A percentile compares a stretch with the other conserved stretches of the same genome.
These are phyloP conservation scores for Drosophila peninsularis DNA, from an alignment of 2,888 invertebrate genomes.

Conservation along the genomic window DNA sequence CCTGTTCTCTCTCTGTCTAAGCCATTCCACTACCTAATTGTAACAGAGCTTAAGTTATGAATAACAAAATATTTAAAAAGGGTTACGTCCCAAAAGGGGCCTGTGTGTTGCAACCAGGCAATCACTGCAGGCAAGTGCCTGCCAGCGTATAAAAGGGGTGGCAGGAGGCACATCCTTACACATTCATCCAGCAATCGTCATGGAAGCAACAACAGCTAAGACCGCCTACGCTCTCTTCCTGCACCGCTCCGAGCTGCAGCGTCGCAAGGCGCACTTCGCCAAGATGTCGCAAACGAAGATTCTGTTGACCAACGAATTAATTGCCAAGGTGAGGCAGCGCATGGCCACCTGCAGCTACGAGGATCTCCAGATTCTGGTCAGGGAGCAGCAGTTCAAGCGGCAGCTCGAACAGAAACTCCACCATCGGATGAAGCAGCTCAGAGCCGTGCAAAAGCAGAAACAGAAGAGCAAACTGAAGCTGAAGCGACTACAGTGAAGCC, in stretches of 20 bases:
- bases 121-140: conserved; percentile 16
- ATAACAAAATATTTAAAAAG: no score
- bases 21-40: no score
- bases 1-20: no score
- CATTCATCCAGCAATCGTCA: conserved; percentile 54
- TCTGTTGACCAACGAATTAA: conserved; percentile 51
- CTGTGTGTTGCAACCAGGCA: background rate
- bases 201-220: conserved; percentile 46
- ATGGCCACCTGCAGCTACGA: conserved; percentile 54
- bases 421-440: conserved; percentile 57
- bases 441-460: conserved; percentile 35
- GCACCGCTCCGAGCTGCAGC: conserved; percentile 63
- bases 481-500: conserved; percentile 30
- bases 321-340: conserved; percentile 46
- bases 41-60: no score
- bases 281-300: conserved; percentile 60
- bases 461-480: conserved; percentile 14
- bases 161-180: conserved; percentile 22
- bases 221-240: conserved; percentile 65
- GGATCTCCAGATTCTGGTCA: conserved; percentile 56
- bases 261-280: conserved; percentile 40
- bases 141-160: conserved; percentile 41
- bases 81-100: background rate
- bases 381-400: conserved; percentile 60
- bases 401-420: conserved; percentile 47